phyloP scores from a whole-genome alignment of 2,888 invertebrate species.

The Acronicta psi region DNA sequence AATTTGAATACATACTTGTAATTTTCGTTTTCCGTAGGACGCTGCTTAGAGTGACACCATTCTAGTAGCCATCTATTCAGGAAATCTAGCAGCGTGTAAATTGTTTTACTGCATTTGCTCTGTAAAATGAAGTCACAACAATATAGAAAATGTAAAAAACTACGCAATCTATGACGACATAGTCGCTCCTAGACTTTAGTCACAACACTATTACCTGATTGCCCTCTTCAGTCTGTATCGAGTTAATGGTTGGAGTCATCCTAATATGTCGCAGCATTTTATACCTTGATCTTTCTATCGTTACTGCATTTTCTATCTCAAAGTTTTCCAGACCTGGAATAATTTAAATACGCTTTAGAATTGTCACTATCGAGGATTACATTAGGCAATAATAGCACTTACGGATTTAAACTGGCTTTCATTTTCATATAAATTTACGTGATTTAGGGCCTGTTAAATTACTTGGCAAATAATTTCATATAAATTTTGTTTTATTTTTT shows the following conservation, averaged over 20 bases:
- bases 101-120: slow-evolving; percentile 91
- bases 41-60: slow-evolving; percentile 85
- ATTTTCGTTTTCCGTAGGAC: slow-evolving; percentile 80
- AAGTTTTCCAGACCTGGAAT: slow-evolving; percentile 75
- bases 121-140: too few relatives aligned
- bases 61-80: slow-evolving; percentile 93
- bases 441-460: too few relatives aligned
- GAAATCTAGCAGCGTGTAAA: slow-evolving; percentile 93
- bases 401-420: too few relatives aligned
- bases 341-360: too few relatives aligned
- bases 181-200: too few relatives aligned
- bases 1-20: slow-evolving; percentile 73
- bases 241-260: slow-evolving; percentile 80
- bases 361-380: too few relatives aligned
- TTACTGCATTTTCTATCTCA: slow-evolving; percentile 63
- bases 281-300: slow-evolving; percentile 71
- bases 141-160: too few relatives aligned
- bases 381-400: too few relatives aligned
- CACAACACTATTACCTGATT: slow-evolving; percentile 77
- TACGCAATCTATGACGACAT: too few relatives aligned
- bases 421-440: too few relatives aligned
- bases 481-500: too few relatives aligned
- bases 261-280: slow-evolving; percentile 80
- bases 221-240: slow-evolving; percentile 81
- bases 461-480: too few relatives aligned